phyloP scores from a whole-genome alignment of 2,113 vertebrate genomes.

The Archilochus colubris region DNA sequence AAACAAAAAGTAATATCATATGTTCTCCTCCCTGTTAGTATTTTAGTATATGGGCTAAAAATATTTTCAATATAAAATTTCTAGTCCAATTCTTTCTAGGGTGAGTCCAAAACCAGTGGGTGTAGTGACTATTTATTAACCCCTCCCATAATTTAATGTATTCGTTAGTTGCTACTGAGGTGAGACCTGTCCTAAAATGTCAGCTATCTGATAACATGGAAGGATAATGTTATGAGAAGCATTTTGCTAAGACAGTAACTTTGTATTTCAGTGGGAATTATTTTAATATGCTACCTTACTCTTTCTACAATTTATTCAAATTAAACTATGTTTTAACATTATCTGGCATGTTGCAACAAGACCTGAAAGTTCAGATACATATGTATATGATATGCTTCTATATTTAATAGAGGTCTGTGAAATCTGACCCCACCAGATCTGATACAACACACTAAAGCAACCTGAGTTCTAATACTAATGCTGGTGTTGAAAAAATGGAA shows the following conservation, averaged over 20 bases:
- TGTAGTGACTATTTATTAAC: neutral
- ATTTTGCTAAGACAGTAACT: neutral
- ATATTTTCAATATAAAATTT: neutral
- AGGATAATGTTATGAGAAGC: neutral
- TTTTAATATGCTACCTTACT: neutral
- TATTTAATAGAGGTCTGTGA: neutral
- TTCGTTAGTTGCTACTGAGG: neutral
- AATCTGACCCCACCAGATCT: neutral
- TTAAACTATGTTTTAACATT: neutral
- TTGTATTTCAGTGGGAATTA: neutral
- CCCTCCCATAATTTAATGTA: neutral
- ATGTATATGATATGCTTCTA: neutral
- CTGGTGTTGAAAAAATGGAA: neutral
- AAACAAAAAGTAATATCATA: neutral
- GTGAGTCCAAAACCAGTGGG: neutral
- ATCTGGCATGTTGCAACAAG: neutral
- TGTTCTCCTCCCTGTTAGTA: neutral
- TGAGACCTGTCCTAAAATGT: neutral
- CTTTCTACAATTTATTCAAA: neutral
- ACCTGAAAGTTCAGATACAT: neutral
- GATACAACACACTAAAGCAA: neutral
- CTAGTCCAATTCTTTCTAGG: neutral
- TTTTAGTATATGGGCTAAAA: neutral
- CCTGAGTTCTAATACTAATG: neutral
- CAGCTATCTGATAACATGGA: neutral